Base-by-base conservation (phyloP, 2,113 vertebrate genomes). In the Spea bombifrons region DNA sequence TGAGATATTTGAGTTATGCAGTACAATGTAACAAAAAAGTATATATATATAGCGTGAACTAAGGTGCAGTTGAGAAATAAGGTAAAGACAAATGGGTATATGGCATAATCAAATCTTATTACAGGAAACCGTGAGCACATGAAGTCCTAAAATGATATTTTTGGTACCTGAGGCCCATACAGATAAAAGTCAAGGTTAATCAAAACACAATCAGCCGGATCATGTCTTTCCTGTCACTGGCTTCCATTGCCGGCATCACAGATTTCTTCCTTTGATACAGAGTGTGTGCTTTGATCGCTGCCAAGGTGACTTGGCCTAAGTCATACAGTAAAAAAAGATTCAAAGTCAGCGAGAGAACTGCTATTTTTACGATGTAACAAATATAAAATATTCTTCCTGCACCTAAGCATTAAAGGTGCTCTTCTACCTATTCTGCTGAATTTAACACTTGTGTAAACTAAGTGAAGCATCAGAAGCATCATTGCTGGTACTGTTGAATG, bases 241-340 rank as follows among this genome's bases (percentile, higher is more conserved):
- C 64, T 75, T 67, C 17, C 45, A 75, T 66, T 45, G 74, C 63
- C 30, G 44, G 47, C 61, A 75, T 75, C 74, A 66, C 17, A 66
- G 50, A 75, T 44, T 7, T 30, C 57, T 45, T 63, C 57, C 55
- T 72, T 71, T 72, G 47, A 65, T 71, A 59, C 47, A 65, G 48
- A 61, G 45, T 45, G 7, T 6, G 43, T 45, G 17, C 68, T 78
- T 78, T 72, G 76, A 71, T 78, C 69, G 68, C 59, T 71, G 15
- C 59, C 46, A 78, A 46, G 59, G 55, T 78, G 67, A 43, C 17
- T 63, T 50, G 48, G 47, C 59, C 76, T 3, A 50, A 71, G 69
- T 64, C 76, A 78, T 45, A 72, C 5, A 57, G 30, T 75, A 75
- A 75, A 50, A 75, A 68, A 66, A 57, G 66, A 75, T 75, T 66